Evolutionary conservation across 2,797 vertebrate genomes (phyloP).

Genomic region (Phrynocephalus forsythii): DNA sequence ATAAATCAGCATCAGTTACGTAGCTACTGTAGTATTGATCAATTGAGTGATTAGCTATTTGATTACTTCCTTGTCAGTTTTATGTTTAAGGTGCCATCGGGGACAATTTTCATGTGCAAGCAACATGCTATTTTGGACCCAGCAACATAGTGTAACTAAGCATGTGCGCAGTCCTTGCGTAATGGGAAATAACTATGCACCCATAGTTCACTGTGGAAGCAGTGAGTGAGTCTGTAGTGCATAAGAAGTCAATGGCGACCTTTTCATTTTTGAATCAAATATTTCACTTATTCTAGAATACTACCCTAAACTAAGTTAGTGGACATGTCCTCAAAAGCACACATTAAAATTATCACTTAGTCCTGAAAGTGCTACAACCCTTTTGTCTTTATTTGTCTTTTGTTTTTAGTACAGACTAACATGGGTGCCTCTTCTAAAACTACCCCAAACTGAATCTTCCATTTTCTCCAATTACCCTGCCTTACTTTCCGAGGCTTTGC

Average conservation of each 20-base stretch:
- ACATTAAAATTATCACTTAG: too few relatives aligned
- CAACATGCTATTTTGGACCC: slow-evolving; percentile 36
- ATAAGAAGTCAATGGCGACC: slow-evolving; percentile 3
- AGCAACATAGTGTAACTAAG: slow-evolving; percentile 24
- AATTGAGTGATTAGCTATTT: background rate
- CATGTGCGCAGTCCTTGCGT: background rate
- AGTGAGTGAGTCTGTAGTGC: slow-evolving; percentile 13
- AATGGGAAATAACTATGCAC: slow-evolving; percentile 34
- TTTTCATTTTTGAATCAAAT: slow-evolving; percentile 28
- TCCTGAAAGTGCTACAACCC: too few relatives aligned
- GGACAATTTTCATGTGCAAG: background rate
- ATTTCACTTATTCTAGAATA: slow-evolving; percentile 25
- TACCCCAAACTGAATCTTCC: slow-evolving; percentile 19
- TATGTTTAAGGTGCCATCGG: background rate
- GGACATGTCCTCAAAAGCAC: too few relatives aligned
- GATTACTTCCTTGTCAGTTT: background rate
- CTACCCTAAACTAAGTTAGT: background rate
- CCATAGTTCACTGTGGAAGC: background rate
- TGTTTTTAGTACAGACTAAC: too few relatives aligned
- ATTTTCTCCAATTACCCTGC: slow-evolving; percentile 41
- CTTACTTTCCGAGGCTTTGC: slow-evolving; percentile 12
- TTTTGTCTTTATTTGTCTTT: too few relatives aligned
- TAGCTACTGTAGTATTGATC: background rate
- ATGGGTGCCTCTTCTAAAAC: background rate
- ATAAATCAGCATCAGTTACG: slow-evolving; percentile 10